Evolutionary conservation across 2,888 invertebrate species (phyloP).

Genomic region (Syrphus vitripennis): DNA sequence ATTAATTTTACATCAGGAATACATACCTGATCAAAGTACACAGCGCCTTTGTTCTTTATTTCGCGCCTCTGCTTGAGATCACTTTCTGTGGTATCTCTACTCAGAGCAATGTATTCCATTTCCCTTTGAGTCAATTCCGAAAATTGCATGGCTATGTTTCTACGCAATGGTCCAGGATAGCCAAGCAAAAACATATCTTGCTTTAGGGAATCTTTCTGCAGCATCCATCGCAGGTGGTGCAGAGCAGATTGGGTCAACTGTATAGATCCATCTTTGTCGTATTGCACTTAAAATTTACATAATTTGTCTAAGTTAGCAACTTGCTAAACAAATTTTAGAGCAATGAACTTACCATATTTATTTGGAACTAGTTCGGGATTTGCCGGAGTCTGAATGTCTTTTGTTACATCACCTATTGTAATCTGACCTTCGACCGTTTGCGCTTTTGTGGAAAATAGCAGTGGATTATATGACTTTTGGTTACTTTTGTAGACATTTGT

Average conservation of each 20-base stretch:
- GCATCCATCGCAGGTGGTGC: constrained; percentile 95
- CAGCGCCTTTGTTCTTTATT: constrained; percentile 92
- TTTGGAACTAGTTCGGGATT: constrained; percentile 91
- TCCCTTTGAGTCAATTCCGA: constrained; percentile 94
- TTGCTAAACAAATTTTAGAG: background rate
- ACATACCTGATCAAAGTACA: constrained; percentile 95
- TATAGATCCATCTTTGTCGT: constrained; percentile 83
- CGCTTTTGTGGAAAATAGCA: constrained; percentile 39
- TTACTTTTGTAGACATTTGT: background rate
- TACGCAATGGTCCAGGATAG: constrained; percentile 90
- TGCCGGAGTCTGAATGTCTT: constrained; percentile 84
- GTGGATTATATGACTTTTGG: constrained; percentile 1
- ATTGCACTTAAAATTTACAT: constrained; percentile 72
- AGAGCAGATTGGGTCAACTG: constrained; percentile 87
- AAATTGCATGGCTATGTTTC: constrained; percentile 93
- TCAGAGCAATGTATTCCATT: constrained; percentile 95
- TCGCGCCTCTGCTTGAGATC: constrained; percentile 98
- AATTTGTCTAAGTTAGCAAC: background rate
- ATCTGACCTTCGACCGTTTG: constrained; percentile 82
- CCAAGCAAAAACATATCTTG: constrained; percentile 98
- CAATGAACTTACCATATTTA: constrained; percentile 78
- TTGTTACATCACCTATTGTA: constrained; percentile 88
- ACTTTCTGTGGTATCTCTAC: constrained; percentile 97
- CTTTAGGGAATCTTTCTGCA: constrained; percentile 95
- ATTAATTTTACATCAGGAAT: background rate